Evolutionary conservation across 1,140 invertebrate species (phyloP).

Genomic region (Lycorma delicatula): DNA sequence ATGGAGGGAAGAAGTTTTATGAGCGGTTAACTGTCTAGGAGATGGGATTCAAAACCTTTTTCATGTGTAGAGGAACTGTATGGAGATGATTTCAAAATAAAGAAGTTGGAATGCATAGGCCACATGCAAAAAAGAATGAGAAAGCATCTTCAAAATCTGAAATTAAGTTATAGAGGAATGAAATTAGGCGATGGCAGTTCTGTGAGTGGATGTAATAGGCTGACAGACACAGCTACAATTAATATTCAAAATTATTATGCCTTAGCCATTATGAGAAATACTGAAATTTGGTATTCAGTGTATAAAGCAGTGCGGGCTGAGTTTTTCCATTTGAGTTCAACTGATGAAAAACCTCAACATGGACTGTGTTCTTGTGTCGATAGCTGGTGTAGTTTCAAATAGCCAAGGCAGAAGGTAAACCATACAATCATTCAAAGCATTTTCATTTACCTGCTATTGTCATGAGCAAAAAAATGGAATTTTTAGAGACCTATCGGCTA

Average conservation of each 20-base stretch:
- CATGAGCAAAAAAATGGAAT: too few relatives aligned
- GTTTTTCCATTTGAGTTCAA: too few relatives aligned
- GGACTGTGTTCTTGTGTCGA: too few relatives aligned
- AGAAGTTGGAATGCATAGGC: slow-evolving; percentile 16
- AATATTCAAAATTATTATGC: slow-evolving; percentile 15
- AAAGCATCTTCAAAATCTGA: background rate
- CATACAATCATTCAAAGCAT: too few relatives aligned
- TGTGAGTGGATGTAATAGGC: background rate
- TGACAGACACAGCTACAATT: background rate
- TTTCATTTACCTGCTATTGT: too few relatives aligned
- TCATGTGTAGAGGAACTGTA: slow-evolving; percentile 7
- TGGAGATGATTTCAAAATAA: slow-evolving; percentile 16
- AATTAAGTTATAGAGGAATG: background rate
- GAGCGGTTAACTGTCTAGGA: slow-evolving; percentile 21
- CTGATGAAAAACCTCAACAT: too few relatives aligned
- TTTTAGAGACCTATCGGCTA: too few relatives aligned
- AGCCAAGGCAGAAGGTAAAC: too few relatives aligned
- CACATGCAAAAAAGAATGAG: slow-evolving; percentile 18
- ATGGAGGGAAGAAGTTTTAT: background rate
- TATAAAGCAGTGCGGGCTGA: slow-evolving; percentile 12
- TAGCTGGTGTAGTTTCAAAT: too few relatives aligned
- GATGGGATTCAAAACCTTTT: slow-evolving; percentile 21
- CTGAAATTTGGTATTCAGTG: slow-evolving; percentile 7
- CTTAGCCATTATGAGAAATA: slow-evolving; percentile 10
- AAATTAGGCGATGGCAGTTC: background rate